These are phyloP conservation scores for Pipistrellus nathusii DNA, from an alignment of 2,797 vertebrate genomes.

Conservation along the genomic window DNA sequence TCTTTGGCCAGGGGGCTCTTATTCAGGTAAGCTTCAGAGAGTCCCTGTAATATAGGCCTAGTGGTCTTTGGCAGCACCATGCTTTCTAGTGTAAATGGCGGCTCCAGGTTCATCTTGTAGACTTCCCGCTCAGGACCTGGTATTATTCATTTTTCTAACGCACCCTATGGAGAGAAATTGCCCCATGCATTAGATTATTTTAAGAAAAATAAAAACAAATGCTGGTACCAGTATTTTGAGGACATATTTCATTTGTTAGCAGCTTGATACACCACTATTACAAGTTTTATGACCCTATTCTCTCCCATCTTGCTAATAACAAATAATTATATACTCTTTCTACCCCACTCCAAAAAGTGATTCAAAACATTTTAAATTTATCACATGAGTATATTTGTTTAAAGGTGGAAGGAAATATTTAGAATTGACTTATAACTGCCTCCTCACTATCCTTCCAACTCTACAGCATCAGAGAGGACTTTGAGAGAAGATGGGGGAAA, in stretches of 20 bases:
- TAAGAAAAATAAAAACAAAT: neutral
- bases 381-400: neutral
- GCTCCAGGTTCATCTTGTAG: neutral
- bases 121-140: neutral
- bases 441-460: neutral
- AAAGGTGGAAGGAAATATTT: conserved; percentile 22
- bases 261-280: neutral
- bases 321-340: neutral
- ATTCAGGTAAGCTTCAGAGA: neutral
- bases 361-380: neutral
- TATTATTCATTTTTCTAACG: neutral
- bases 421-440: neutral
- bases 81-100: neutral
- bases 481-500: conserved; percentile 15
- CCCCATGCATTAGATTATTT: neutral
- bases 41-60: neutral
- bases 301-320: neutral
- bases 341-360: neutral
- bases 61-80: neutral
- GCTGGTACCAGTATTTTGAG: neutral
- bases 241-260: neutral
- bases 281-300: neutral
- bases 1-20: neutral
- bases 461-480: neutral
- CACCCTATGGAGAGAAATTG: neutral